Evolutionary conservation across 2,888 invertebrate genomes (phyloP).

Genomic region (Halictus quadricinctus): DNA sequence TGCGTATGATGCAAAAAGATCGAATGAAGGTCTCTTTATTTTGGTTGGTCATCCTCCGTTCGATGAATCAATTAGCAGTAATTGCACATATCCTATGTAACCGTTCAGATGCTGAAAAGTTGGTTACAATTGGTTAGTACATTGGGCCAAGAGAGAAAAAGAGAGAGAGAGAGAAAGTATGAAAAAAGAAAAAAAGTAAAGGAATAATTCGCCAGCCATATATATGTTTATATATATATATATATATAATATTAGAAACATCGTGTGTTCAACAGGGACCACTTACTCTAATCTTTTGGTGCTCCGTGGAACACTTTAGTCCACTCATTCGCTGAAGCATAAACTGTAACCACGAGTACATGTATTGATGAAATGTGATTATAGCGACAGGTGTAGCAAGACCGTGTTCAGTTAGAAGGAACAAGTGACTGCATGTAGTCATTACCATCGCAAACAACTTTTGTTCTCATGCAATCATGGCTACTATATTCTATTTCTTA

Average conservation of each 20-base stretch:
- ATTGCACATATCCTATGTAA: conserved; percentile 38
- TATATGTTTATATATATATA: neutral
- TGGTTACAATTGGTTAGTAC: conserved; percentile 63
- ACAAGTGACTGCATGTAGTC: conserved; percentile 28
- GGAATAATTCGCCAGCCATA: conserved; percentile 70
- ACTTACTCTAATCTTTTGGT: conserved; percentile 97
- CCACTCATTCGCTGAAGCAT: conserved; percentile 95
- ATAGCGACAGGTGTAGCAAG: conserved; percentile 44
- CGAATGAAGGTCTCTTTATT: conserved; percentile 20
- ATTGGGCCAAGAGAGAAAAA: conserved; percentile 34
- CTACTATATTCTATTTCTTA: neutral
- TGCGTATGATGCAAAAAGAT: conserved; percentile 32
- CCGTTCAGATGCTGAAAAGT: conserved; percentile 46
- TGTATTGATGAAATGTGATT: conserved; percentile 68
- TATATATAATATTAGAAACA: conserved; percentile 60
- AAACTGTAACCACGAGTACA: conserved; percentile 88
- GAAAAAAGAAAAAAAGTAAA: conserved; percentile 19
- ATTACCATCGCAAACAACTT: conserved; percentile 31
- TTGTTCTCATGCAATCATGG: conserved; percentile 15
- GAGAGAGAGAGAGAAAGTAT: neutral
- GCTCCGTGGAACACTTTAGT: conserved; percentile 92
- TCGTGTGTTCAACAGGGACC: conserved; percentile 77
- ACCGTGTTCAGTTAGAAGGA: conserved; percentile 46
- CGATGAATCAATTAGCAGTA: conserved; percentile 35
- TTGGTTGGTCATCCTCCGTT: conserved; percentile 41